These are phyloP conservation scores for Aplochiton taeniatus DNA, from an alignment of 2,797 vertebrate genomes.

Conservation along the genomic window DNA sequence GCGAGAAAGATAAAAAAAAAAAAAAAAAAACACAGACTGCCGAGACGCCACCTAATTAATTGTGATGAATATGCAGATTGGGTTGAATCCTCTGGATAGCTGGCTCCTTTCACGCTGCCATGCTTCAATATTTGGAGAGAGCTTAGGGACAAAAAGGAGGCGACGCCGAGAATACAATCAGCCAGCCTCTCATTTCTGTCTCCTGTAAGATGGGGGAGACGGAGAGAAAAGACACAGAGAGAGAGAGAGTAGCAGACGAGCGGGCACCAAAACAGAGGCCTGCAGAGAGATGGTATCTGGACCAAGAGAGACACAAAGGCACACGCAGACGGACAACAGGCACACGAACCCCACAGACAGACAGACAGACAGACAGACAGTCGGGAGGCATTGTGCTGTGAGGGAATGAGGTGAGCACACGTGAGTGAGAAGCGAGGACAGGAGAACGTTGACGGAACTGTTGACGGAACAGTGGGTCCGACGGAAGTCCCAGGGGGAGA, in stretches of 20 bases:
- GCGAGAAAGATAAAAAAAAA: conserved; percentile 43
- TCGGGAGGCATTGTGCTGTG: background rate
- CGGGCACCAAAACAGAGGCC: too few relatives aligned
- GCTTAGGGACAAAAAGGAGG: conserved; percentile 63
- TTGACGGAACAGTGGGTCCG: too few relatives aligned
- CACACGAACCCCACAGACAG: background rate
- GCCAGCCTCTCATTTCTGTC: conserved; percentile 57
- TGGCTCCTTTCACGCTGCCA: conserved; percentile 64
- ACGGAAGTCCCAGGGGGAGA: too few relatives aligned
- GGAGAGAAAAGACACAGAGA: too few relatives aligned
- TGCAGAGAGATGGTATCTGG: background rate
- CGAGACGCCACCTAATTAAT: conserved; percentile 74
- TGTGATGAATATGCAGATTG: conserved; percentile 78
- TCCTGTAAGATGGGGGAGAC: conserved; percentile 21
- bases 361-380: background rate
- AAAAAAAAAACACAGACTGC: conserved; percentile 60
- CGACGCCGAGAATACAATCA: conserved; percentile 63
- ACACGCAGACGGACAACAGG: background rate
- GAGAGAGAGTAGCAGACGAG: too few relatives aligned
- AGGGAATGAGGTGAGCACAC: background rate
- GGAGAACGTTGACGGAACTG: too few relatives aligned
- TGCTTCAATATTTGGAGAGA: conserved; percentile 73
- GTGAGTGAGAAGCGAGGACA: background rate
- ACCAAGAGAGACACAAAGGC: background rate
- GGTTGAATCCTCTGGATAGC: conserved; percentile 73